A percentile compares a stretch with the other conserved stretches of the same genome.
phyloP scores from a whole-genome alignment of 2,113 vertebrate genomes.

The Megalops atlanticus region DNA sequence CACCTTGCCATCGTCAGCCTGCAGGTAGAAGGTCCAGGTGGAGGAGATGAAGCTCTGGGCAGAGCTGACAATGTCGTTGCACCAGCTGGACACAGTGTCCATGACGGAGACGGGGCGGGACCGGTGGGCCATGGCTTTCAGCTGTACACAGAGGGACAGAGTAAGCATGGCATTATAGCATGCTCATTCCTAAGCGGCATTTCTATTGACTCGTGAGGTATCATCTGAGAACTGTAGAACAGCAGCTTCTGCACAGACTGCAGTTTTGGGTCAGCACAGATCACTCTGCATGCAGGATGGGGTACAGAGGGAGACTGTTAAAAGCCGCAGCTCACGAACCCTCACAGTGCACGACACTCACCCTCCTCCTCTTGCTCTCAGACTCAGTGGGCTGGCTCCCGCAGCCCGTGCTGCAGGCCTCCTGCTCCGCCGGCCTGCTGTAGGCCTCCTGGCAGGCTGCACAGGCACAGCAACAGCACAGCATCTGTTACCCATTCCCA shows the following conservation, averaged over 20 bases:
- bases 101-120: conserved; percentile 75
- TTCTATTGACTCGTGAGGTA: too few species aligned
- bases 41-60: conserved; percentile 97
- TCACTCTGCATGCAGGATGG: too few species aligned
- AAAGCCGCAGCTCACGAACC: background rate
- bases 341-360: conserved; percentile 47
- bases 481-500: background rate
- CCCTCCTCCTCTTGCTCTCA: conserved; percentile 83
- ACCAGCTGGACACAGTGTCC: conserved; percentile 87
- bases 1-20: conserved; percentile 91
- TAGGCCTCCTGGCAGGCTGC: conserved; percentile 93
- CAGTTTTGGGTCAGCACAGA: background rate
- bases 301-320: background rate
- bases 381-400: conserved; percentile 79
- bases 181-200: too few species aligned
- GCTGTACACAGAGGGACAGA: conserved; percentile 48
- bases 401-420: conserved; percentile 85
- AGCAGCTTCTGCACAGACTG: background rate
- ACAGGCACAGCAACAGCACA: conserved; percentile 28
- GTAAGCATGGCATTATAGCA: background rate
- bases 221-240: background rate
- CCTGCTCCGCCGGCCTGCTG: conserved; percentile 78
- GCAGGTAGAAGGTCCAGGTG: conserved; percentile 97
- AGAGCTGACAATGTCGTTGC: conserved; percentile 90
- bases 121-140: conserved; percentile 69